Evolutionary conservation across 2,797 vertebrate genomes (phyloP).

Genomic region (Dromococcyx pavoninus): DNA sequence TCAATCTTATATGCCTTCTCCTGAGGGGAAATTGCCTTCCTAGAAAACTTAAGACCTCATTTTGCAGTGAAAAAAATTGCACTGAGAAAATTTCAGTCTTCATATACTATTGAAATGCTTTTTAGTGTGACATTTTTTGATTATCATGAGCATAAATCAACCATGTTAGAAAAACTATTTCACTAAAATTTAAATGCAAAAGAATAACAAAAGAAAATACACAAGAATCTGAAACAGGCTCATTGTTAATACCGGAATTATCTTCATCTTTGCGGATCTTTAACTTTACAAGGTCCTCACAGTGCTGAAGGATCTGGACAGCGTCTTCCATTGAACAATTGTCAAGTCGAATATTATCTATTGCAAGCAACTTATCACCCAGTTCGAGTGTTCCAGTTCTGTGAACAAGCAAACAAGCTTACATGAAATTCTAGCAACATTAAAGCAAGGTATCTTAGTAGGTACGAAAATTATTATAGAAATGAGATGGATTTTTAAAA

Average conservation of each 20-base stretch:
- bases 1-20: neutral
- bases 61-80: no score
- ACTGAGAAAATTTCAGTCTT: neutral
- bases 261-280: conserved; percentile 99
- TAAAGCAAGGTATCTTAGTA: neutral
- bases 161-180: neutral
- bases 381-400: conserved; percentile 95
- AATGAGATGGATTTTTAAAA: neutral
- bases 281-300: conserved; percentile 95
- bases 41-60: neutral
- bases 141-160: neutral
- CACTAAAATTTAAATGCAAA: neutral
- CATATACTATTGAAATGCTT: neutral
- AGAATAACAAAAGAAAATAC: neutral
- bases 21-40: neutral
- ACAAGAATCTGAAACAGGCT: neutral
- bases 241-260: conserved; percentile 87
- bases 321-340: conserved; percentile 98
- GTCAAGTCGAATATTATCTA: conserved; percentile 96
- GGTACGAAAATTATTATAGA: neutral
- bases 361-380: conserved; percentile 94
- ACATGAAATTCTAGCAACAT: neutral
- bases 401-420: conserved; percentile 17
- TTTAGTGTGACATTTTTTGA: neutral
- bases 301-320: conserved; percentile 97